Conservation (phyloP, 1,140 invertebrate species). For the Drosophila nigrodunni region DNA sequence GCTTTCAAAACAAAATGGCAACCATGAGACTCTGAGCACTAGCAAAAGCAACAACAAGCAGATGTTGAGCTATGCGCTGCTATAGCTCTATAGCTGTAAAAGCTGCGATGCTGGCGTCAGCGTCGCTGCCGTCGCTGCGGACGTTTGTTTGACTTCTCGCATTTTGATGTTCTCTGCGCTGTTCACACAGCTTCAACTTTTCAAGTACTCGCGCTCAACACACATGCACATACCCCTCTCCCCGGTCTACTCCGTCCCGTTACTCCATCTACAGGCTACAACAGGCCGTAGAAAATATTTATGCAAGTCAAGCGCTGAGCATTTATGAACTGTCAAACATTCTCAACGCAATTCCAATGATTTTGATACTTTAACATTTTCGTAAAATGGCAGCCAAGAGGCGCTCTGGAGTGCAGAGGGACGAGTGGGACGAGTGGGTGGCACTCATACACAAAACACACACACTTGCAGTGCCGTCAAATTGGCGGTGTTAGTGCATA, state of each 20-base stretch:
- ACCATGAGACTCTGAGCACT: conserved; percentile 52
- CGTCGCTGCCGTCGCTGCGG: conserved; percentile 23
- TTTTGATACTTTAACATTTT: conserved; percentile 84
- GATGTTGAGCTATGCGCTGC: conserved; percentile 53
- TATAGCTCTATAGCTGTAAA: conserved; percentile 57
- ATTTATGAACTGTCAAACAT: conserved; percentile 84
- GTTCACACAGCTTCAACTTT: conserved; percentile 64
- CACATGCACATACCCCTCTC: conserved; percentile 26
- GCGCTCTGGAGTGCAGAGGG: conserved; percentile 7
- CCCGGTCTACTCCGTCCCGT: background rate
- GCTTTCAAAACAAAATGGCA: conserved; percentile 80
- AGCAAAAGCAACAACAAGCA: conserved; percentile 33
- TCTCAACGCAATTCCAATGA: conserved; percentile 84
- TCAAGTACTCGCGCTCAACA: conserved; percentile 56
- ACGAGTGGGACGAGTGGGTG: background rate
- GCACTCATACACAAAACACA: conserved; percentile 25
- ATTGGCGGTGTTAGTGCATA: conserved; percentile 81
- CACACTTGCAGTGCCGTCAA: conserved; percentile 62
- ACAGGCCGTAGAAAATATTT: conserved; percentile 77
- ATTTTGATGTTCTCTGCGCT: conserved; percentile 55
- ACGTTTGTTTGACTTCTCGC: conserved; percentile 80
- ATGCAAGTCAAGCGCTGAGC: conserved; percentile 83
- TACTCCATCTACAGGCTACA: background rate
- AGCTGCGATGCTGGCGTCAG: conserved; percentile 34
- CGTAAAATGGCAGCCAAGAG: conserved; percentile 76